phyloP scores from a whole-genome alignment of 2,113 vertebrate genomes.

The Mustelus asterias region DNA sequence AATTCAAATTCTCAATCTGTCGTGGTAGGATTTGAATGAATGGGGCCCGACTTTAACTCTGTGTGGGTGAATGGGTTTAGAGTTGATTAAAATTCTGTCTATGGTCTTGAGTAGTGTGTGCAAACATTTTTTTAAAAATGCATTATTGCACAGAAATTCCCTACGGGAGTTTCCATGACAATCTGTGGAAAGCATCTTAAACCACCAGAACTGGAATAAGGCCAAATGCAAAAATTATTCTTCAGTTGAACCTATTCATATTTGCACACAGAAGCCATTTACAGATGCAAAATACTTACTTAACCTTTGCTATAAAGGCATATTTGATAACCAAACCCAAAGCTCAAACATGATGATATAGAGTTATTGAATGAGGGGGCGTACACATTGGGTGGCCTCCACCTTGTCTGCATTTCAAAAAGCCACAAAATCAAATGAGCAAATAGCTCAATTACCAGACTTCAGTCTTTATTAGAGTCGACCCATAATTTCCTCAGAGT shows the following conservation, averaged over 20 bases:
- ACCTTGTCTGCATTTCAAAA: conserved; percentile 27
- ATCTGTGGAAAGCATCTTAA: conserved; percentile 8
- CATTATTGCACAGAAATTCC: neutral
- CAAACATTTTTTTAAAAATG: neutral
- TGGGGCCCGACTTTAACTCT: neutral
- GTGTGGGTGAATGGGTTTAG: neutral
- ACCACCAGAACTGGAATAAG: neutral
- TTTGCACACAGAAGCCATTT: conserved; percentile 34
- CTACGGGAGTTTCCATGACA: conserved; percentile 13
- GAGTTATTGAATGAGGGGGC: conserved; percentile 5
- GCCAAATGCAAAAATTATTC: conserved; percentile 13
- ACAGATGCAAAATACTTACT: conserved; percentile 19
- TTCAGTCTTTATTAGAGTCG: neutral
- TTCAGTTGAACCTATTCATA: conserved; percentile 5
- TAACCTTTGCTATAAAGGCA: conserved; percentile 25
- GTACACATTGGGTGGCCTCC: conserved; percentile 28
- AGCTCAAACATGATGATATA: conserved; percentile 25
- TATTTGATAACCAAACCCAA: conserved; percentile 29
- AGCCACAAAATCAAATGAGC: conserved; percentile 20
- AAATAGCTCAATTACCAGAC: neutral
- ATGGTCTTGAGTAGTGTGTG: neutral
- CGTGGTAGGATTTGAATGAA: neutral
- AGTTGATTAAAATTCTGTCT: neutral
- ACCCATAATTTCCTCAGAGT: too few relatives aligned
- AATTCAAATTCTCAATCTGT: neutral